Percentiles rank a stretch among this genome's conserved stretches.
phyloP scores from a whole-genome alignment of 2,888 invertebrate species.

The Liodrosophila aerea region DNA sequence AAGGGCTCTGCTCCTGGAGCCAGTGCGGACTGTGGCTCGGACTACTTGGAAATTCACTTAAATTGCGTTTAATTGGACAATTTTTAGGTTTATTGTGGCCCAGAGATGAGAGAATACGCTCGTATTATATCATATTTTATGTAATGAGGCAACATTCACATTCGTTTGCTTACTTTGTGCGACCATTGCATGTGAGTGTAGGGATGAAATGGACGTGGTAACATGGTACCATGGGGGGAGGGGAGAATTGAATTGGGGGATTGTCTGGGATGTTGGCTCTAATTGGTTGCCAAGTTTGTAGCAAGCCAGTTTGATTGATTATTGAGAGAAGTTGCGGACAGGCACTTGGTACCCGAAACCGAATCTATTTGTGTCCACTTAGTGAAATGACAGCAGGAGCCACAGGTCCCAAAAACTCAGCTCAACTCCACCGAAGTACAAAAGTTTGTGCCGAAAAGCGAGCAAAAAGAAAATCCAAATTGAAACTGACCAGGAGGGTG shows the following conservation, averaged over 20 bases:
- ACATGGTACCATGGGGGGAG: neutral
- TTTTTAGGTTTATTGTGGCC: constrained; percentile 68
- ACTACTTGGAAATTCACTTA: constrained; percentile 74
- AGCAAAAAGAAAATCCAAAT: constrained; percentile 66
- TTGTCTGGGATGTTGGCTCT: constrained; percentile 24
- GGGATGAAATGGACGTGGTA: constrained; percentile 5
- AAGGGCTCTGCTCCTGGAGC: neutral
- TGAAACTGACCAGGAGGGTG: constrained; percentile 64
- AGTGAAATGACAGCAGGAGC: constrained; percentile 67
- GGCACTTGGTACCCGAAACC: constrained; percentile 64
- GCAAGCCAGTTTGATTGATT: constrained; percentile 81
- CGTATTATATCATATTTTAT: constrained; percentile 42
- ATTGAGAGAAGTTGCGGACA: constrained; percentile 82
- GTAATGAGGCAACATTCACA: constrained; percentile 25
- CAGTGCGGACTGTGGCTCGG: neutral
- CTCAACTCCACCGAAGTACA: no score
- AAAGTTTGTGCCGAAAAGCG: constrained; percentile 58
- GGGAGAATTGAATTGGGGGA: neutral
- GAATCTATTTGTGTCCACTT: constrained; percentile 82
- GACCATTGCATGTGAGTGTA: constrained; percentile 52
- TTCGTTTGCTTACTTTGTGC: constrained; percentile 33
- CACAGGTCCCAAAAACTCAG: constrained; percentile 19
- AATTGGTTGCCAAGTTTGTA: constrained; percentile 48
- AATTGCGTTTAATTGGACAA: constrained; percentile 80
- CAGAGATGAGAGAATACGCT: no score